Percentiles rank a stretch among this genome's conserved stretches.
phyloP scores from a whole-genome alignment of 2,797 vertebrate genomes.

The Manis crassicaudata region DNA sequence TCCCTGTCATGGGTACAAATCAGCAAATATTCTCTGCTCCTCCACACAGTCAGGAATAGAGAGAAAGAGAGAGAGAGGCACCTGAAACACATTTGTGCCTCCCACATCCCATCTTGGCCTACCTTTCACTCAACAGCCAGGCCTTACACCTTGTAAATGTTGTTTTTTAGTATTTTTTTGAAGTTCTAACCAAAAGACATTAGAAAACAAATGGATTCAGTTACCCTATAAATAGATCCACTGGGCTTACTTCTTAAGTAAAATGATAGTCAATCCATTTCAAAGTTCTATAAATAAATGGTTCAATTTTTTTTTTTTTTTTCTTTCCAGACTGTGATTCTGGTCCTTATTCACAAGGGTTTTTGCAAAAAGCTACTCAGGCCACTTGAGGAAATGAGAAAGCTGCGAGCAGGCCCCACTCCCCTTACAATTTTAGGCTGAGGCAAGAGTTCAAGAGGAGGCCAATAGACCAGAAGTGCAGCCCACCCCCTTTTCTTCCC shows the following conservation, averaged over 20 bases:
- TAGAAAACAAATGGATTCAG: slow-evolving; percentile 59
- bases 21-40: neutral
- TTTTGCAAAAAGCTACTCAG: neutral
- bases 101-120: neutral
- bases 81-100: neutral
- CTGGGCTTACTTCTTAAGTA: slow-evolving; percentile 49
- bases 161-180: slow-evolving; percentile 62
- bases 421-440: neutral
- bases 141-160: neutral
- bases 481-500: neutral
- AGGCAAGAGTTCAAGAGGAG: neutral
- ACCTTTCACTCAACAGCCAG: neutral
- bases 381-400: neutral
- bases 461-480: neutral
- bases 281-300: slow-evolving; percentile 60
- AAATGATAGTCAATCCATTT: slow-evolving; percentile 57
- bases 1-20: neutral
- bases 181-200: slow-evolving; percentile 53
- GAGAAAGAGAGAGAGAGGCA: neutral
- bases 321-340: neutral
- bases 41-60: neutral
- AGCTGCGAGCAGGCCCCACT: neutral
- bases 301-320: neutral
- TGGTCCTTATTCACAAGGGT: neutral
- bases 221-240: slow-evolving; percentile 69